These are phyloP conservation scores for Lithosia quadra DNA, from an alignment of 2,888 invertebrate genomes.

Conservation along the genomic window DNA sequence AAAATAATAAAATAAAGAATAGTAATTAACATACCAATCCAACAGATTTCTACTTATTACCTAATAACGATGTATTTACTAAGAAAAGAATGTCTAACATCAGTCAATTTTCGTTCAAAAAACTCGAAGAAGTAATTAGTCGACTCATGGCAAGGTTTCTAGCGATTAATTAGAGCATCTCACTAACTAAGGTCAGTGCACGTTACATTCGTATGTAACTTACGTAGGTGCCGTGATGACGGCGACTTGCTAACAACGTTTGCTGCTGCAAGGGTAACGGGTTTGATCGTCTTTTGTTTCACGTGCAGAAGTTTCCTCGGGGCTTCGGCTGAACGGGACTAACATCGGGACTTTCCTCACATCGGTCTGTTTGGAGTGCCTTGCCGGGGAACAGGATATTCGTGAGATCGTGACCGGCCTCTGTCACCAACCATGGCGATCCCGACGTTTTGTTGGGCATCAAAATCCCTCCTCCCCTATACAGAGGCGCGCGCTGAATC, in stretches of 20 bases:
- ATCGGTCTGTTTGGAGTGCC: too few species aligned
- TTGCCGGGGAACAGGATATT: too few species aligned
- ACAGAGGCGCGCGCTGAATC: too few species aligned
- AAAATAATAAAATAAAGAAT: neutral
- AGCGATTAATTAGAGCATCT: constrained; percentile 47
- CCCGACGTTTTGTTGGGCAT: too few species aligned
- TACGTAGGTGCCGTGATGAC: neutral
- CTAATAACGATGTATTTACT: neutral
- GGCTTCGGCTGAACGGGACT: too few species aligned
- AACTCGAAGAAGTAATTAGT: constrained; percentile 51
- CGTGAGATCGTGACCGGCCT: too few species aligned
- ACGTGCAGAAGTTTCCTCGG: too few species aligned
- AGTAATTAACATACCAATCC: neutral
- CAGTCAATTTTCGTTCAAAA: neutral
- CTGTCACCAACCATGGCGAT: too few species aligned
- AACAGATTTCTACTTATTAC: neutral
- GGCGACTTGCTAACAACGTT: neutral
- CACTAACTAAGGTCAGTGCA: constrained; percentile 25
- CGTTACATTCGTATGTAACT: constrained; percentile 9
- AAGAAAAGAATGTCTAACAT: neutral
- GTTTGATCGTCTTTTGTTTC: too few species aligned
- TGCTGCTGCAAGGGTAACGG: too few species aligned
- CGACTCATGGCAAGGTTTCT: constrained; percentile 53
- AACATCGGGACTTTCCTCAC: too few species aligned
- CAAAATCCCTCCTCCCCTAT: too few species aligned